Conservation (phyloP, 1,140 invertebrate species). For the Lepidotrigona ventralis region DNA sequence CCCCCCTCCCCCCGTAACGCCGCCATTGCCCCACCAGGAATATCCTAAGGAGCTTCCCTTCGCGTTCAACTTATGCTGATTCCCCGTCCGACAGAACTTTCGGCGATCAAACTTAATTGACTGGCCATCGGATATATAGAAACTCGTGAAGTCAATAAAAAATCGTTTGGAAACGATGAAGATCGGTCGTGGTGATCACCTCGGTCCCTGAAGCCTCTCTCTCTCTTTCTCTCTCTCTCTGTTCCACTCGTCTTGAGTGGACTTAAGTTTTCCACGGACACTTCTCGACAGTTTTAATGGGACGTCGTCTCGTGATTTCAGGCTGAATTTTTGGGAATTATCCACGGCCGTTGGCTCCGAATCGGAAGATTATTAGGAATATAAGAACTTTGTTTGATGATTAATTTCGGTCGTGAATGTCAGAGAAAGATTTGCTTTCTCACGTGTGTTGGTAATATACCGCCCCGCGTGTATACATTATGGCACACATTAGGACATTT, state of each 20-base stretch:
- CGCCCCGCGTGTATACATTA: too few species aligned
- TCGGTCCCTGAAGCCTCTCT: neutral
- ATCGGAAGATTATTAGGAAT: neutral
- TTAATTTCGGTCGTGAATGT: neutral
- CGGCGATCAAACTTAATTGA: conserved; percentile 70
- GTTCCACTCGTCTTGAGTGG: neutral
- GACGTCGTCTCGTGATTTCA: neutral
- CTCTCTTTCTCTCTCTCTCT: too few species aligned
- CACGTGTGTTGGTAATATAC: too few species aligned
- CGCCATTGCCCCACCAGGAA: conserved; percentile 23
- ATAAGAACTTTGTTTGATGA: neutral
- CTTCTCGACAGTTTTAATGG: neutral
- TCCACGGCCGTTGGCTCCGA: neutral
- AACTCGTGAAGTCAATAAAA: conserved; percentile 50
- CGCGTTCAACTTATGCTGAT: conserved; percentile 57
- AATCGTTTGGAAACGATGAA: neutral
- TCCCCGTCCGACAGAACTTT: conserved; percentile 54
- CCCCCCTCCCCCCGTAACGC: conserved; percentile 1
- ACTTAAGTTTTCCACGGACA: neutral
- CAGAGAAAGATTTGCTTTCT: neutral
- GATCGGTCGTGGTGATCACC: too few species aligned
- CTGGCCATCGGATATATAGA: conserved; percentile 33
- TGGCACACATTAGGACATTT: neutral
- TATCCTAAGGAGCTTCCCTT: conserved; percentile 16
- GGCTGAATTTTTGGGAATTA: neutral